Evolutionary conservation across 1,140 invertebrate genomes (phyloP).

Genomic region (Mylabris phalerata): DNA sequence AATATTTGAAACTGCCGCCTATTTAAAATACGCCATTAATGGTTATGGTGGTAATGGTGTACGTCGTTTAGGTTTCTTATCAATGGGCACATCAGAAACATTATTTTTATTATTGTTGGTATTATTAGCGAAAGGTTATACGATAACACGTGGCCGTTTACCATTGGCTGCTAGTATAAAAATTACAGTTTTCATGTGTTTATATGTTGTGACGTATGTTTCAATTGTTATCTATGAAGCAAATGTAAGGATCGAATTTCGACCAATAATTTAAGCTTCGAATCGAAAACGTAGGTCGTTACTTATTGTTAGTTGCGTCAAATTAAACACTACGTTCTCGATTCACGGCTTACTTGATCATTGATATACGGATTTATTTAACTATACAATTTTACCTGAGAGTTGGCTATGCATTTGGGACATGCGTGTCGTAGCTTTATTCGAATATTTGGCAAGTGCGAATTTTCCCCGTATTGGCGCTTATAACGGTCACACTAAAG

Average conservation of each 20-base stretch:
- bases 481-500: too few species aligned
- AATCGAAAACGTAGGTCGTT: too few species aligned
- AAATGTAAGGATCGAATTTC: not conserved
- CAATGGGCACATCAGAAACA: constrained; percentile 65
- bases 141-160: constrained; percentile 76
- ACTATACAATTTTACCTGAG: too few species aligned
- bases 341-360: too few species aligned
- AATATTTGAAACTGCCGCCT: constrained; percentile 56
- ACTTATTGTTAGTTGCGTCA: too few species aligned
- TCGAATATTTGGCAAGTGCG: too few species aligned
- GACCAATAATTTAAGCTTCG: too few species aligned
- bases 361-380: too few species aligned
- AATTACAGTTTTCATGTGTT: constrained; percentile 72
- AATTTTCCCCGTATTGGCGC: too few species aligned
- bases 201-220: constrained; percentile 63
- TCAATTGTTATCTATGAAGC: constrained; percentile 69
- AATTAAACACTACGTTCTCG: too few species aligned
- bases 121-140: constrained; percentile 82
- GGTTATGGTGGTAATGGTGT: constrained; percentile 53
- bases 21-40: constrained; percentile 62
- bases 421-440: too few species aligned
- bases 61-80: constrained; percentile 58
- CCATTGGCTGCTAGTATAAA: constrained; percentile 62
- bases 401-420: too few species aligned
- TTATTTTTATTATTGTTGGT: constrained; percentile 72